Evolutionary conservation across 1,140 invertebrate genomes (phyloP).

Genomic region (Lanistes nyassanus): DNA sequence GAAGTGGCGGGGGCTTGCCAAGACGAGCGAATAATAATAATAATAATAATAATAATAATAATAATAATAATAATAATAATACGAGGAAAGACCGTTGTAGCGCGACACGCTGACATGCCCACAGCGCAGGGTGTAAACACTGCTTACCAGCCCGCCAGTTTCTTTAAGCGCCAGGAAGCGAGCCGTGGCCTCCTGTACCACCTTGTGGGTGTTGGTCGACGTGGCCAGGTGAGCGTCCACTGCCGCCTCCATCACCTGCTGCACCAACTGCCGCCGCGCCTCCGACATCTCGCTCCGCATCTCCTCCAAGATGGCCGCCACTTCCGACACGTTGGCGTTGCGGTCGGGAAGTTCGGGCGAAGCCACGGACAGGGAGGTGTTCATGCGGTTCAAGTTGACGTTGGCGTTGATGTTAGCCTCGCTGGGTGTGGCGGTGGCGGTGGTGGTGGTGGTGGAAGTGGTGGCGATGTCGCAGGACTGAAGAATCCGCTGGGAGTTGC

Average conservation of each 20-base stretch:
- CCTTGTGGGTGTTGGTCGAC: slow-evolving; percentile 94
- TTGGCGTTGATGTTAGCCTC: no score
- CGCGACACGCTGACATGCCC: no score
- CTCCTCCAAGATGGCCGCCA: slow-evolving; percentile 42
- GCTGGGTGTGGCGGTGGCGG: no score
- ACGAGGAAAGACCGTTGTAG: no score
- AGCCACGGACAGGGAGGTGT: background rate
- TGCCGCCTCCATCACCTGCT: slow-evolving; percentile 75
- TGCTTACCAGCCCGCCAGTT: slow-evolving; percentile 15
- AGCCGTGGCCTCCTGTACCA: slow-evolving; percentile 73
- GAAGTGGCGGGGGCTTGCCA: no score
- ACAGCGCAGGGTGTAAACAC: no score
- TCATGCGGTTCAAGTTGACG: background rate
- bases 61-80: no score
- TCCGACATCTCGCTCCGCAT: slow-evolving; percentile 84
- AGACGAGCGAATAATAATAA: no score
- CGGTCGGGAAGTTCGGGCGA: slow-evolving; percentile 9
- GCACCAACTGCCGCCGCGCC: slow-evolving; percentile 66
- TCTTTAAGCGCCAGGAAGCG: slow-evolving; percentile 29
- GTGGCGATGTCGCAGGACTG: background rate
- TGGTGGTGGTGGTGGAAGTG: no score
- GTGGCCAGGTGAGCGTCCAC: slow-evolving; percentile 93
- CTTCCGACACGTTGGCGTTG: slow-evolving; percentile 33
- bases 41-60: no score
- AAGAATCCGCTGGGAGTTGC: background rate